phyloP scores from a whole-genome alignment of 2,113 vertebrate species.

The Hucho hucho region DNA sequence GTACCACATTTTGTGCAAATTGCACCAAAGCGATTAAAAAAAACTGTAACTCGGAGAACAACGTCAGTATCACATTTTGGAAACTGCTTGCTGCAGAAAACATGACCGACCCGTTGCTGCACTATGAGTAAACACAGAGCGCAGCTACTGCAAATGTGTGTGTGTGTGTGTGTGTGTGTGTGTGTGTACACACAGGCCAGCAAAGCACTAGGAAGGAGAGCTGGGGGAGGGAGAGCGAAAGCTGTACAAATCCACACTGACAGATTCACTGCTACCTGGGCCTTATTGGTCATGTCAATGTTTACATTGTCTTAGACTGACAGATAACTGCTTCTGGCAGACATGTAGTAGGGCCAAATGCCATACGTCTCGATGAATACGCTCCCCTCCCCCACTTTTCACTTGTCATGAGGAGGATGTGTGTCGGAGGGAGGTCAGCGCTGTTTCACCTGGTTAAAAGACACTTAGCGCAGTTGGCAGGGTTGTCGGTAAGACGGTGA shows the following conservation, averaged over 20 bases:
- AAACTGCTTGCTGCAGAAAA: conserved; percentile 34
- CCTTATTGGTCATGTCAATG: conserved; percentile 58
- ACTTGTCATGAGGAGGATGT: conserved; percentile 43
- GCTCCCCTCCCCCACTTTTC: conserved; percentile 29
- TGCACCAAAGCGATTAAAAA: too few relatives aligned
- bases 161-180: too few relatives aligned
- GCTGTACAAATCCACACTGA: conserved; percentile 61
- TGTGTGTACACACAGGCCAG: not conserved
- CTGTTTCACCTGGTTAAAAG: conserved; percentile 70
- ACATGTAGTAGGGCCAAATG: conserved; percentile 24
- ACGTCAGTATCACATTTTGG: conserved; percentile 43
- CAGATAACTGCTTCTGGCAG: conserved; percentile 54
- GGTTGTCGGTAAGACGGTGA: conserved; percentile 19
- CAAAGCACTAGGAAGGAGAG: not conserved
- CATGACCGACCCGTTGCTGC: conserved; percentile 29
- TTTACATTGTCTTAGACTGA: conserved; percentile 26
- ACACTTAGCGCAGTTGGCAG: conserved; percentile 40
- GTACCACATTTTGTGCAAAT: too few relatives aligned
- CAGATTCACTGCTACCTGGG: conserved; percentile 72
- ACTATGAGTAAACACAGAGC: conserved; percentile 49
- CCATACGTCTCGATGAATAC: conserved; percentile 30
- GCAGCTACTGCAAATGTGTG: not conserved
- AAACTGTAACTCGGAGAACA: conserved; percentile 31
- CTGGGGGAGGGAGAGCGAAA: conserved; percentile 43
- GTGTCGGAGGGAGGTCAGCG: conserved; percentile 32